Evolutionary conservation across 2,797 vertebrate species (phyloP).

Genomic region (Gephyroberyx darwinii): DNA sequence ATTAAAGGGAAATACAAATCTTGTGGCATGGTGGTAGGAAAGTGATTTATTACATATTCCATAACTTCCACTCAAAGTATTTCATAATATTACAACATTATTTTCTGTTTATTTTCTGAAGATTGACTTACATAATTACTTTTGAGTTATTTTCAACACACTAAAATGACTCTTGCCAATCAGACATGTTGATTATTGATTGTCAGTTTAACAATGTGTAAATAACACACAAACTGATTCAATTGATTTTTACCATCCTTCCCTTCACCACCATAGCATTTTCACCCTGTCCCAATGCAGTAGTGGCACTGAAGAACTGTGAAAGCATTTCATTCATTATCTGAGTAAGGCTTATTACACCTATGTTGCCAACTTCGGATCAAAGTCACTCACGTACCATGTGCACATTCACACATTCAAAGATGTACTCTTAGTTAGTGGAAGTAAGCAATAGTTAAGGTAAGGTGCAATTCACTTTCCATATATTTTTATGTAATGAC

Average conservation of each 20-base stretch:
- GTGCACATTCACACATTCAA: background rate
- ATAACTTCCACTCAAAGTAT: background rate
- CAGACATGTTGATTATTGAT: too few relatives aligned
- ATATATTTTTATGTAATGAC: background rate
- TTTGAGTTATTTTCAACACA: too few relatives aligned
- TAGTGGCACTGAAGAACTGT: too few relatives aligned
- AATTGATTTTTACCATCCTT: background rate
- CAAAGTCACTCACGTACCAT: background rate
- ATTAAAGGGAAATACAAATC: slow-evolving; percentile 1
- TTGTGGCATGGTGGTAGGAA: background rate
- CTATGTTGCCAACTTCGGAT: background rate
- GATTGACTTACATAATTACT: background rate
- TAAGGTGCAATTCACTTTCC: background rate
- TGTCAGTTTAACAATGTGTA: too few relatives aligned
- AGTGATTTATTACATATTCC: slow-evolving; percentile 31
- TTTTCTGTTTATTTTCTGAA: background rate
- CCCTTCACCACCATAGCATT: background rate
- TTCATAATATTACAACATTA: background rate
- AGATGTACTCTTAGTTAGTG: background rate
- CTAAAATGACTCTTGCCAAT: too few relatives aligned
- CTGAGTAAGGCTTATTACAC: background rate
- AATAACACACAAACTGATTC: too few relatives aligned
- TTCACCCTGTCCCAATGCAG: background rate
- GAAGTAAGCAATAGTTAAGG: background rate
- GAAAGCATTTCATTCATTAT: background rate